Evolutionary conservation across 1,140 invertebrate genomes (phyloP), one percentile per base, ranked within the genome.

Genomic region (Plectrocnemia conspersa): DNA sequence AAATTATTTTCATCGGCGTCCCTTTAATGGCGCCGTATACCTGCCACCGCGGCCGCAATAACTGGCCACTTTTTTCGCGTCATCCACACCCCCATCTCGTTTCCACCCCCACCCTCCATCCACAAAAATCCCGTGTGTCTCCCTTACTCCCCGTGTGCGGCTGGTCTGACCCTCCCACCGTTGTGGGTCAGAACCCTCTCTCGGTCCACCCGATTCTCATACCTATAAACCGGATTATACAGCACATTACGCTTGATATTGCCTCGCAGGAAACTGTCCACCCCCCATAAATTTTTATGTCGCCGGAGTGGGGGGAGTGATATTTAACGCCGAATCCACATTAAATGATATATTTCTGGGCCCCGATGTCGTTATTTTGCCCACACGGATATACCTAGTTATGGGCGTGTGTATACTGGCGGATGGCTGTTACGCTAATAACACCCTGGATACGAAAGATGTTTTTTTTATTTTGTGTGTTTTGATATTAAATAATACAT

Each of bases 281-380:
- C 59, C 55, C 59, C 59, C 54, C 59, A 56, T 56, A 56, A 56
- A 61, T 61, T 61, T 61, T 61, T 61, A 61, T 61, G 59, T 44
- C 29, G 35, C 24, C 25, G 23, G 27, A 11, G 36, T 38, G 44
- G 49, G 40, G 54, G 58, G 50, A 50, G 45, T 38, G 54, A 57
- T 61, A 54, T 57, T 61, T 61, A 61, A 57, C 50, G 46, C 59
- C 21, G 59, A 38, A 35, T 56, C 53, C 46, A 50, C 38, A 47
- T 24, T 45, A 55, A 61, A 61, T 59, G 49, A 58, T 59, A 53
- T 59, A 59, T 57, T 56, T 55, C 45, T n/a, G n/a, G n/a, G n/a
- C n/a, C n/a, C n/a, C n/a, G n/a, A n/a, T n/a, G n/a, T n/a, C n/a
- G n/a, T n/a, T n/a, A n/a, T n/a, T n/a, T n/a, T n/a, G n/a, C n/a